These are phyloP conservation scores for Hemicordylus capensis DNA, from an alignment of 2,113 vertebrate genomes.

Conservation along the genomic window DNA sequence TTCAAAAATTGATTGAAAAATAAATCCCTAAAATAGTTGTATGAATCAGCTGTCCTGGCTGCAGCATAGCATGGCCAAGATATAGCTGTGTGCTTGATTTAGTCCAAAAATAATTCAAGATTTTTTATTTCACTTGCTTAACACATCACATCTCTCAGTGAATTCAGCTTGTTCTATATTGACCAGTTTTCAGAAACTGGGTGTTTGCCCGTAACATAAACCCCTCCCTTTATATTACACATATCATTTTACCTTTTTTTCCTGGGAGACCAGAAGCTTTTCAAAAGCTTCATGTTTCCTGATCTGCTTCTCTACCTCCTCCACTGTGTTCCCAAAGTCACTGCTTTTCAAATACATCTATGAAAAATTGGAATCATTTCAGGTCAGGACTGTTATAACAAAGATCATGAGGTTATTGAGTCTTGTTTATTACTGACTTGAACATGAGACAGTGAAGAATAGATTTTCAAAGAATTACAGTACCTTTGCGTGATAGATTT, in stretches of 20 bases:
- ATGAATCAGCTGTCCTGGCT: not conserved
- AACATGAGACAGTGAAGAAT: not conserved
- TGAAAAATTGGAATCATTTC: conserved; percentile 19
- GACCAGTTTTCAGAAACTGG: too few species aligned
- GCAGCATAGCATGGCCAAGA: not conserved
- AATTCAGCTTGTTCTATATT: too few species aligned
- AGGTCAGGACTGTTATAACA: not conserved
- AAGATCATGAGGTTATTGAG: not conserved
- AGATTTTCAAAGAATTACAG: not conserved
- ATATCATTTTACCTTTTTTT: conserved; percentile 83
- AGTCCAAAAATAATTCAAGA: not conserved
- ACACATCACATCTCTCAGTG: not conserved
- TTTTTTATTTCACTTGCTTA: conserved; percentile 14
- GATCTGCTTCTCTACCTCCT: conserved; percentile 84
- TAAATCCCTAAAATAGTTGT: not conserved
- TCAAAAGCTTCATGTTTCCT: conserved; percentile 87
- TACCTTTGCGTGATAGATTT: not conserved
- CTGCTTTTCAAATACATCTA: conserved; percentile 84
- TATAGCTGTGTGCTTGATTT: not conserved
- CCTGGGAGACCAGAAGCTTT: conserved; percentile 86
- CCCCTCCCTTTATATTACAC: not conserved
- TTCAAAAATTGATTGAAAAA: not conserved
- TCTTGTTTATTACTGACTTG: not conserved
- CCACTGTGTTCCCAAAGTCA: conserved; percentile 79
- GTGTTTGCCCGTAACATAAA: not conserved